Percentiles rank a stretch among this genome's conserved stretches.
Evolutionary conservation across 2,113 vertebrate genomes (phyloP).

Genomic region (Rhinoderma darwinii): DNA sequence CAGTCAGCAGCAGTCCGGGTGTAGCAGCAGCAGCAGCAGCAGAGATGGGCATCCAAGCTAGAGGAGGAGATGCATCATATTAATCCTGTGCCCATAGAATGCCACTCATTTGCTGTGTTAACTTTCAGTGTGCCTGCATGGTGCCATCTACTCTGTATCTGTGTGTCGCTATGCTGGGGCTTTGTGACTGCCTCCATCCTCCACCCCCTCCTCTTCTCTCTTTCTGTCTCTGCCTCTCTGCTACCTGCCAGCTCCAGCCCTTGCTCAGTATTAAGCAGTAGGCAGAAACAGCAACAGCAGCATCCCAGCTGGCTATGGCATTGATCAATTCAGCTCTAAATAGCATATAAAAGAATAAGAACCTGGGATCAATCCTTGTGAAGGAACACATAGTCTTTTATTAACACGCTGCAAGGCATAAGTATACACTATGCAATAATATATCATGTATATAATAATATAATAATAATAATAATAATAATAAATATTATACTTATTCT

Average conservation of each 20-base stretch:
- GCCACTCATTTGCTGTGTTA: slow-evolving; percentile 15
- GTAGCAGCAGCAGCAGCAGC: neutral
- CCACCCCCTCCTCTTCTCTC: slow-evolving; percentile 47
- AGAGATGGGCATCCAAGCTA: neutral
- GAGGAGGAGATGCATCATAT: neutral
- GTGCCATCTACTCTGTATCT: slow-evolving; percentile 24
- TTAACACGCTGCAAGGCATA: neutral
- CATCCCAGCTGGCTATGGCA: slow-evolving; percentile 40
- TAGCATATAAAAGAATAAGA: slow-evolving; percentile 27
- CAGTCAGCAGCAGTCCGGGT: neutral
- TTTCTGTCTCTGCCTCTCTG: slow-evolving; percentile 28
- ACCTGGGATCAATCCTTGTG: neutral
- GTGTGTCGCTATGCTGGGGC: slow-evolving; percentile 53
- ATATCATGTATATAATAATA: neutral
- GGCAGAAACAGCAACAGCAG: slow-evolving; percentile 47
- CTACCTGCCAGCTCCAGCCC: slow-evolving; percentile 56
- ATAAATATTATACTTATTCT: no score
- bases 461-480: neutral
- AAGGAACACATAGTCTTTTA: neutral
- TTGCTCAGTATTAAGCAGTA: slow-evolving; percentile 58
- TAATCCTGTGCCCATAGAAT: neutral
- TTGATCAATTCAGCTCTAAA: slow-evolving; percentile 31
- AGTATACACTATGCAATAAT: neutral
- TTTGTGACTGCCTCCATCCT: slow-evolving; percentile 50
- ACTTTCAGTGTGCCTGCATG: slow-evolving; percentile 46